Conservation (phyloP, 2,797 vertebrate species). For the Acipenser ruthenus region DNA sequence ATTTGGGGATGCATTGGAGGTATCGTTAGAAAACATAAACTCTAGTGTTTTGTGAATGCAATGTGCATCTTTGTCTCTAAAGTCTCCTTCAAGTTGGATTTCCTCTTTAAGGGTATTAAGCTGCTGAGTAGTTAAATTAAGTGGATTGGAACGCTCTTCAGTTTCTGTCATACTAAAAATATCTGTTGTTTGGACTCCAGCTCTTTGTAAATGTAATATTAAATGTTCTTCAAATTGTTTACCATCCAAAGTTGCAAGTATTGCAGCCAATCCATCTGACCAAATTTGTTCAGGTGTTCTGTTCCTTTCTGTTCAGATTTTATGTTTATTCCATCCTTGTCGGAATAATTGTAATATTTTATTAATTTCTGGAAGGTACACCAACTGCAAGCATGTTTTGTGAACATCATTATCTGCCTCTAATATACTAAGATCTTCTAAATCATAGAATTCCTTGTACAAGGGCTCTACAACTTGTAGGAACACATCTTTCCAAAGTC, state of each 20-base stretch:
- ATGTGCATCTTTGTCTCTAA: background rate
- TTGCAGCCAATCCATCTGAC: too few species aligned
- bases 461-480: background rate
- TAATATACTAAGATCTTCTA: background rate
- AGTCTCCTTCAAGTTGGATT: background rate
- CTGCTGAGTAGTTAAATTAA: background rate
- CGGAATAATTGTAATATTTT: background rate
- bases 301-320: background rate
- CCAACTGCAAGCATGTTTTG: background rate
- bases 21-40: too few species aligned
- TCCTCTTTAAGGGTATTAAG: background rate
- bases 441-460: background rate
- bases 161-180: background rate
- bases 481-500: slow-evolving; percentile 1
- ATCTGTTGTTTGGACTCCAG: background rate
- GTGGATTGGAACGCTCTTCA: background rate
- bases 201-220: background rate
- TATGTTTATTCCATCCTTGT: background rate
- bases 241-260: too few species aligned
- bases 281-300: background rate
- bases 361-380: background rate
- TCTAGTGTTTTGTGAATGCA: background rate
- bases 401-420: background rate
- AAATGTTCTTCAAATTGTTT: too few species aligned
- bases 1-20: too few species aligned